A percentile compares a stretch with the other conserved stretches of the same genome.
Conservation (phyloP, 2,113 vertebrate species). For the Octodon degus region DNA sequence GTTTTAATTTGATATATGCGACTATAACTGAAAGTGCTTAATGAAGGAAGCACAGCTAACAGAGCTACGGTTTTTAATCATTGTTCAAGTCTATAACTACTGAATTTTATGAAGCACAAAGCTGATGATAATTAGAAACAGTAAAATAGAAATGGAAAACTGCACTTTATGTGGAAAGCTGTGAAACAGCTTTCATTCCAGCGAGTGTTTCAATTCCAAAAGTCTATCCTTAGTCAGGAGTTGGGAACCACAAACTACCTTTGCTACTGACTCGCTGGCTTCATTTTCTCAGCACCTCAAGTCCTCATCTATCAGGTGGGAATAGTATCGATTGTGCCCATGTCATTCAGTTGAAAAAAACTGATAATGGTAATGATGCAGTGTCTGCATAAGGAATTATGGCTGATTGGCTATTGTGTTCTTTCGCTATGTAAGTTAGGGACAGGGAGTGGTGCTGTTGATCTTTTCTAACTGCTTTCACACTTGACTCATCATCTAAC, state of each 20-base stretch:
- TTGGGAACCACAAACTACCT: background rate
- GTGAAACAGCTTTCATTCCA: background rate
- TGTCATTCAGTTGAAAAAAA: background rate
- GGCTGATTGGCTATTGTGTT: fast-evolving
- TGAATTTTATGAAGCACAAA: background rate
- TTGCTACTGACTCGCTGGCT: background rate
- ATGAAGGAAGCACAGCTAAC: background rate
- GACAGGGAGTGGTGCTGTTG: background rate
- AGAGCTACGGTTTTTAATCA: background rate
- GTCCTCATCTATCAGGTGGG: background rate
- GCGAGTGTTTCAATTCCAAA: background rate
- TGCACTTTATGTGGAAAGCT: background rate
- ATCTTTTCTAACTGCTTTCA: background rate
- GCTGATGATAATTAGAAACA: background rate
- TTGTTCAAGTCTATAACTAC: background rate
- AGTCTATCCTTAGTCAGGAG: too few relatives aligned
- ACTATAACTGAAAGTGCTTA: background rate
- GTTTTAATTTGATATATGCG: background rate
- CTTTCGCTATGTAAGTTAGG: background rate
- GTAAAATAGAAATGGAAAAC: background rate
- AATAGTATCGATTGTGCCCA: background rate
- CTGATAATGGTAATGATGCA: background rate
- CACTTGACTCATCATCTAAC: background rate
- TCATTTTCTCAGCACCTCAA: background rate
- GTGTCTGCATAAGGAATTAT: fast-evolving